Evolutionary conservation across 1,140 invertebrate genomes (phyloP).

Genomic region (Macrotrachela quadricornifera): DNA sequence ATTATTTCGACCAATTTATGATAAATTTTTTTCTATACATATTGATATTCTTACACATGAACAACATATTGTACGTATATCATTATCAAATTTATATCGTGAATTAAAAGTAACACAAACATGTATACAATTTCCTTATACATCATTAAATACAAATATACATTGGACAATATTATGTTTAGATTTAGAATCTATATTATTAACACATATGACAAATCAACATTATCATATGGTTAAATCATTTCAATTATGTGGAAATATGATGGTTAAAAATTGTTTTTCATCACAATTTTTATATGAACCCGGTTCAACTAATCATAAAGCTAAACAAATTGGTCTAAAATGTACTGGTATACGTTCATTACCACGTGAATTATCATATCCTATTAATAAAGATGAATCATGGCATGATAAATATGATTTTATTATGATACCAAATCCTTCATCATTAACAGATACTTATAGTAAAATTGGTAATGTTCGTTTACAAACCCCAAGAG

Average conservation of each 20-base stretch:
- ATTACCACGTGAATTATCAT: constrained; percentile 21
- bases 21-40: constrained; percentile 28
- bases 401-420: constrained; percentile 28
- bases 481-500: too few species aligned
- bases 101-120: constrained; percentile 29
- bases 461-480: too few species aligned
- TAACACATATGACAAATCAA: constrained; percentile 22
- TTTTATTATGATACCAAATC: constrained; percentile 18
- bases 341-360: too few species aligned
- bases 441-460: too few species aligned
- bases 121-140: constrained; percentile 30
- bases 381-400: constrained; percentile 19
- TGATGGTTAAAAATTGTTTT: constrained; percentile 26
- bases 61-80: constrained; percentile 24
- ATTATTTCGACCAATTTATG: constrained; percentile 23
- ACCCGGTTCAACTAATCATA: constrained; percentile 23
- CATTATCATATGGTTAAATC: constrained; percentile 23
- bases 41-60: constrained; percentile 27
- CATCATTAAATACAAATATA: constrained; percentile 19
- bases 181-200: constrained; percentile 23
- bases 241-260: constrained; percentile 26
- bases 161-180: constrained; percentile 26
- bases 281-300: constrained; percentile 27
- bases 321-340: constrained; percentile 22
- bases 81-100: constrained; percentile 29